Evolutionary conservation across 2,113 vertebrate genomes (phyloP).

Genomic region (Corythornis vintsioides): DNA sequence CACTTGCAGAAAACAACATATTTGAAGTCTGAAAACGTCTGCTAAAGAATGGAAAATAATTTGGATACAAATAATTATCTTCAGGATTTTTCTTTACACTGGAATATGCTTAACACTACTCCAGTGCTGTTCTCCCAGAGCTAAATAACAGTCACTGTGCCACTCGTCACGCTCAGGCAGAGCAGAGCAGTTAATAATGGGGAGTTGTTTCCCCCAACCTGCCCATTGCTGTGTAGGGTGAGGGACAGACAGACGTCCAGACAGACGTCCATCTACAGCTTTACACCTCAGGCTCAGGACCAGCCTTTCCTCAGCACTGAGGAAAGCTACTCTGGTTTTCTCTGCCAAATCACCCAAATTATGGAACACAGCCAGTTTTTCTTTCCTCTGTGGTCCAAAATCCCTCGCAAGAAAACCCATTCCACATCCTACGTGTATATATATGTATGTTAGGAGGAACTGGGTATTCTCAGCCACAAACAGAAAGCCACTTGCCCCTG

Average conservation of each 20-base stretch:
- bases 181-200: background rate
- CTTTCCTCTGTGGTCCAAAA: background rate
- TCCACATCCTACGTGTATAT: too few species aligned
- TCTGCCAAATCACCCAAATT: background rate
- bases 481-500: background rate
- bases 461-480: background rate
- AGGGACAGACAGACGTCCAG: background rate
- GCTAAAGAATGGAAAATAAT: conserved; percentile 75
- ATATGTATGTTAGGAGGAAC: rapidly evolving
- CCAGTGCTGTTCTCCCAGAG: conserved; percentile 2
- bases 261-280: background rate
- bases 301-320: rapidly evolving
- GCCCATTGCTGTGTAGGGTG: background rate
- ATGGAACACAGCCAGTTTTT: background rate
- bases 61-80: conserved; percentile 71
- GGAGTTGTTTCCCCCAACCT: background rate
- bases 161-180: background rate
- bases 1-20: conserved; percentile 72
- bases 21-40: conserved; percentile 70
- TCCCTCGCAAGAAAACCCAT: background rate
- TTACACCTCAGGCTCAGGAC: background rate
- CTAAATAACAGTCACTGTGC: background rate
- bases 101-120: conserved; percentile 53
- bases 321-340: background rate
- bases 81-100: conserved; percentile 48